Percentiles rank a stretch among this genome's conserved stretches.
Evolutionary conservation across 2,113 vertebrate species (phyloP).

Genomic region (Hippocampus barbouri): DNA sequence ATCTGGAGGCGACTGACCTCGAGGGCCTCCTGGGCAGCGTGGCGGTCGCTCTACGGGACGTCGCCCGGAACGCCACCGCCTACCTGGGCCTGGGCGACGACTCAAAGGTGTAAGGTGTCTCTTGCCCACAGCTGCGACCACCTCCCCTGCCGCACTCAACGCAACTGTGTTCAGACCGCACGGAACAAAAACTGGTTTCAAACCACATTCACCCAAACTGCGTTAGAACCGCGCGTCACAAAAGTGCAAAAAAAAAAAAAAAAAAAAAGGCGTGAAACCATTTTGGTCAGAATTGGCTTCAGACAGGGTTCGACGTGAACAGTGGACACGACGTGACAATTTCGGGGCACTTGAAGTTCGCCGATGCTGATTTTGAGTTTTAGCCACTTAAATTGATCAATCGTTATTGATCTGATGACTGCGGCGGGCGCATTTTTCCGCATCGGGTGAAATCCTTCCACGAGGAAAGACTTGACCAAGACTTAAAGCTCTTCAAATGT

Average conservation of each 20-base stretch:
- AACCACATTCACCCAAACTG: neutral
- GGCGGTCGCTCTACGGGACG: constrained; percentile 50
- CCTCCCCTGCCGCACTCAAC: constrained; percentile 20
- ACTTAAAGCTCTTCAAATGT: too few relatives aligned
- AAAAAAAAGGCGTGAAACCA: too few relatives aligned
- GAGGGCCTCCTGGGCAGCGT: constrained; percentile 55
- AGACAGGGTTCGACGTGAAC: too few relatives aligned
- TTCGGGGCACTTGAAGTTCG: too few relatives aligned
- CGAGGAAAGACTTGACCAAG: too few relatives aligned
- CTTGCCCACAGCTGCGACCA: constrained; percentile 14
- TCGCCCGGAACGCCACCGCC: constrained; percentile 36
- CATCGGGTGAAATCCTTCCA: too few relatives aligned
- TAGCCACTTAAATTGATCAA: too few relatives aligned
- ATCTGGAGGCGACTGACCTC: constrained; percentile 81
- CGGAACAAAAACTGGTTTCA: neutral
- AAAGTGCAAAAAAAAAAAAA: neutral
- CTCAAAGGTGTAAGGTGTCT: constrained; percentile 24
- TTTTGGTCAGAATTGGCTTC: too few relatives aligned
- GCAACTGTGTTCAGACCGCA: neutral
- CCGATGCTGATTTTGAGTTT: too few relatives aligned
- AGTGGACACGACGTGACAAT: too few relatives aligned
- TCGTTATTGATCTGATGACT: too few relatives aligned
- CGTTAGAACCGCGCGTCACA: neutral
- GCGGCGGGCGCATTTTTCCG: too few relatives aligned
- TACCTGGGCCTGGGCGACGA: constrained; percentile 55